Percentiles rank a stretch among this genome's conserved stretches.
Conservation (phyloP, 2,888 invertebrate species). For the Perizoma flavofasciatum region DNA sequence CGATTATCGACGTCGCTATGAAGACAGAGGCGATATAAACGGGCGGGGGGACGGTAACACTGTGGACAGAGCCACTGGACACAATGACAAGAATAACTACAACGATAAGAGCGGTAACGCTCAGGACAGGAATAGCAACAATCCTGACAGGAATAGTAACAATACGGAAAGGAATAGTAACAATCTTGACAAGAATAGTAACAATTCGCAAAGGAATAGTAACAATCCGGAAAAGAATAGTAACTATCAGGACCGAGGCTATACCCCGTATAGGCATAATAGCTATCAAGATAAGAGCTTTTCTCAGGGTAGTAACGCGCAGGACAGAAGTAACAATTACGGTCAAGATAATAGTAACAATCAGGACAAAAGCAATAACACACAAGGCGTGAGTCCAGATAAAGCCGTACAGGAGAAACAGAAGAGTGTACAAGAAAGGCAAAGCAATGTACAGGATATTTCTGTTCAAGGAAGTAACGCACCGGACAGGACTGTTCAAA, state of each 20-base stretch:
- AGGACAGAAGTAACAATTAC: constrained; percentile 4
- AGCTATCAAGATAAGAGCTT: neutral
- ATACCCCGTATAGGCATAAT: neutral
- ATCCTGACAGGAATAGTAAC: neutral
- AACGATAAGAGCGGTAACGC: neutral
- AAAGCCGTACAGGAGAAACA: neutral
- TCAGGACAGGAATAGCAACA: constrained; percentile 2
- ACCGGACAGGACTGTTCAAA: neutral
- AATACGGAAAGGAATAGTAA: neutral
- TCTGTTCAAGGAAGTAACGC: neutral
- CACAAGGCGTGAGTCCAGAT: neutral
- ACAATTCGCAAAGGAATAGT: neutral
- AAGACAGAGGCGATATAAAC: constrained; percentile 23
- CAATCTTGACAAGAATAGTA: constrained; percentile 2
- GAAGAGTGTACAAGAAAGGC: neutral
- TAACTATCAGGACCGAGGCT: neutral
- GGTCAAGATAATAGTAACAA: neutral
- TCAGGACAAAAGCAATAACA: neutral
- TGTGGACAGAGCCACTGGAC: constrained; percentile 4
- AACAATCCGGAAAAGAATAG: neutral
- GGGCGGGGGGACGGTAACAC: constrained; percentile 20
- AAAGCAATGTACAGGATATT: constrained; percentile 1
- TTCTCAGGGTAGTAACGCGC: neutral
- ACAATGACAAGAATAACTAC: constrained; percentile 1
- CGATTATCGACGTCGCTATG: constrained; percentile 11